Evolutionary conservation across 2,888 invertebrate species (phyloP).

Genomic region (Prenolepis imparis): DNA sequence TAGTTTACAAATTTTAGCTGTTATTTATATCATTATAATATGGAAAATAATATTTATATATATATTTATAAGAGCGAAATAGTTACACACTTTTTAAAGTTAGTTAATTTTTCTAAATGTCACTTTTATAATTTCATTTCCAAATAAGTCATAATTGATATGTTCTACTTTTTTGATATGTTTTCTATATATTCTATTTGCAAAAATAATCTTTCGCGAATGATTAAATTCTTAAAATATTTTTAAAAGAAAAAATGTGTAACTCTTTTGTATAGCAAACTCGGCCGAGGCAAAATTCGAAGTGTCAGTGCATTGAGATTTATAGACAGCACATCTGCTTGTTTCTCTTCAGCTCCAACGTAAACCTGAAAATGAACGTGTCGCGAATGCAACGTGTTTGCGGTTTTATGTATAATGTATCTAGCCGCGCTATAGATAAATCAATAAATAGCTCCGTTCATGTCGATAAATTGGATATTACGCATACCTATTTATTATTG

Average conservation of each 20-base stretch:
- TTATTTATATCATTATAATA: background rate
- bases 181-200: constrained; percentile 1
- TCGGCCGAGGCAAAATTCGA: too few species aligned
- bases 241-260: background rate
- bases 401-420: constrained; percentile 8
- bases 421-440: constrained; percentile 49
- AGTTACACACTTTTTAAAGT: background rate
- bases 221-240: background rate
- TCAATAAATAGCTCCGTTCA: constrained; percentile 63
- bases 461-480: constrained; percentile 57
- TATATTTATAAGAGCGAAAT: background rate
- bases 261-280: too few species aligned
- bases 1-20: too few species aligned
- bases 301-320: constrained; percentile 63
- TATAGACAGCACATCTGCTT: constrained; percentile 62
- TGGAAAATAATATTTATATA: background rate
- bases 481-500: constrained; percentile 14
- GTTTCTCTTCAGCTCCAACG: constrained; percentile 13
- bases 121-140: background rate
- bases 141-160: background rate
- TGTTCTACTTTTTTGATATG: background rate
- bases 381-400: background rate
- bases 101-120: background rate
- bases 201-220: constrained; percentile 1
- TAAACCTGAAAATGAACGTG: background rate